Evolutionary conservation across 2,888 invertebrate genomes (phyloP).

Genomic region (Meteorus cinctellus): DNA sequence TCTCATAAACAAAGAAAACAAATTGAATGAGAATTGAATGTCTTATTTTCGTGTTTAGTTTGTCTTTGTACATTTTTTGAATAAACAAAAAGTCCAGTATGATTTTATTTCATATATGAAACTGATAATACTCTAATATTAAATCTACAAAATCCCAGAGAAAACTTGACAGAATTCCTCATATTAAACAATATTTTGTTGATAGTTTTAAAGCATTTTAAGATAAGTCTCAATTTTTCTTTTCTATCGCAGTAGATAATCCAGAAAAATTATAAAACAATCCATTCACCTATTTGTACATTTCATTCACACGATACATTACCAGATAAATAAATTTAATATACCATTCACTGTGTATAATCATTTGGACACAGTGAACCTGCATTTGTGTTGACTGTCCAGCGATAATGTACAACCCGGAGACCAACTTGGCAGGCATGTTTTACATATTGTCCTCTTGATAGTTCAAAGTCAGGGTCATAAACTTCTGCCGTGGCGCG

Average conservation of each 20-base stretch:
- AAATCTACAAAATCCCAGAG: no score
- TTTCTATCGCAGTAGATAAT: neutral
- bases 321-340: constrained; percentile 2
- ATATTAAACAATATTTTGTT: no score
- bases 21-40: neutral
- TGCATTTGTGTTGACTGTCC: constrained; percentile 45
- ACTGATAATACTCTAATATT: no score
- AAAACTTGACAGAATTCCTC: no score
- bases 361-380: constrained; percentile 26
- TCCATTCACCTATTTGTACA: neutral
- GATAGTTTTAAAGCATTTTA: no score
- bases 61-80: no score
- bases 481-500: constrained; percentile 46
- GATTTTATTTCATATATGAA: no score
- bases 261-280: neutral
- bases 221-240: no score
- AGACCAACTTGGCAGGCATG: constrained; percentile 45
- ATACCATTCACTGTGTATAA: constrained; percentile 18
- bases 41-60: no score
- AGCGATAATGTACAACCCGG: constrained; percentile 49
- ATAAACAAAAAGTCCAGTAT: no score
- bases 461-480: constrained; percentile 37
- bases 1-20: neutral
- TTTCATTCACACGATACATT: no score
- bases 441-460: constrained; percentile 50